Evolutionary conservation across 2,113 vertebrate species (phyloP).

Genomic region (Gadus macrocephalus): DNA sequence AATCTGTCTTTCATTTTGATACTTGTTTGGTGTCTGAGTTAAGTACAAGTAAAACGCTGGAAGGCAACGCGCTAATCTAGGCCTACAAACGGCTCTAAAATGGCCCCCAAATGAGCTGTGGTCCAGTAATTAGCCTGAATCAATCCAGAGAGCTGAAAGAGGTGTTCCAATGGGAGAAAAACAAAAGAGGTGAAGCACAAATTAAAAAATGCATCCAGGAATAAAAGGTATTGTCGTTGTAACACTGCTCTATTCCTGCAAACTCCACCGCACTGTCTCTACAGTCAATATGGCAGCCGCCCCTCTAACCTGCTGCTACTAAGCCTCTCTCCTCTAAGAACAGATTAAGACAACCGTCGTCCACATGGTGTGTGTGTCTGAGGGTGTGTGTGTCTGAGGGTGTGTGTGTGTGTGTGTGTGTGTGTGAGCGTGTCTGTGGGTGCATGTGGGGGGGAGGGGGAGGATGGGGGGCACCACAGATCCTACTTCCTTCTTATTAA

Average conservation of each 20-base stretch:
- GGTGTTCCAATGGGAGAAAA: not conserved
- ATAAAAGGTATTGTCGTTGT: not conserved
- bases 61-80: not conserved
- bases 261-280: slow-evolving; percentile 1
- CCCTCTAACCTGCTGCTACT: slow-evolving; percentile 52
- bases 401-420: too few species aligned
- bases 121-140: slow-evolving; percentile 12
- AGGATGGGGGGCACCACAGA: too few species aligned
- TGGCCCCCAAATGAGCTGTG: slow-evolving; percentile 22
- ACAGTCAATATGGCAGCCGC: slow-evolving; percentile 42
- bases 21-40: not conserved
- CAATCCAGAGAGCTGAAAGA: slow-evolving; percentile 1
- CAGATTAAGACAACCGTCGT: slow-evolving; percentile 68
- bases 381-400: too few species aligned
- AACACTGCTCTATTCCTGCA: slow-evolving; percentile 4
- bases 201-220: not conserved
- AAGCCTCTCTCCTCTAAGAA: slow-evolving; percentile 73
- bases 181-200: not conserved
- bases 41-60: not conserved
- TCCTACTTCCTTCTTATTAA: too few species aligned
- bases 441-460: too few species aligned
- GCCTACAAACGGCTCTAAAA: slow-evolving; percentile 8
- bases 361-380: too few species aligned
- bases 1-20: slow-evolving; percentile 89
- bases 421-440: too few species aligned